phyloP scores from a whole-genome alignment of 2,797 vertebrate species.

The Anguilla megastoma region DNA sequence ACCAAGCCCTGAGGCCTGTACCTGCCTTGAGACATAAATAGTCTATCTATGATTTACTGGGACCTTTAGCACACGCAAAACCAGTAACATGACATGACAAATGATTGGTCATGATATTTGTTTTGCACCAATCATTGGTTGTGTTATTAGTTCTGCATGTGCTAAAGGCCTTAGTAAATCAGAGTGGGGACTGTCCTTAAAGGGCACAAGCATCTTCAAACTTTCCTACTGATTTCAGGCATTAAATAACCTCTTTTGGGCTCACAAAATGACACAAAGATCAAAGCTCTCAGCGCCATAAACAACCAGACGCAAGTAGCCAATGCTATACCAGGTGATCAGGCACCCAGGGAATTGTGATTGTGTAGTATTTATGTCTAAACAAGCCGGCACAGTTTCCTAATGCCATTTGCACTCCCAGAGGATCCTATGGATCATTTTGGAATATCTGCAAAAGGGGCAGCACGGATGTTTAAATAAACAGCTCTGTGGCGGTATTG shows the following conservation, averaged over 20 bases:
- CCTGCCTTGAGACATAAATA: constrained; percentile 22
- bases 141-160: too few species aligned
- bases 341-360: constrained; percentile 2
- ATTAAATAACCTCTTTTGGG: constrained; percentile 49
- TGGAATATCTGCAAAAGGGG: constrained; percentile 40
- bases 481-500: neutral
- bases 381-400: neutral
- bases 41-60: constrained; percentile 28
- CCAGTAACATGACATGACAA: too few species aligned
- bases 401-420: neutral
- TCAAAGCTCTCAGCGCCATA: constrained; percentile 35
- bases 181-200: neutral
- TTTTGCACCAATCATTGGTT: too few species aligned
- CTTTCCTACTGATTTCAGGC: constrained; percentile 31
- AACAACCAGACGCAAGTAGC: constrained; percentile 12
- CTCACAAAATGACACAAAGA: constrained; percentile 39
- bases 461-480: constrained; percentile 46
- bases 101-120: too few species aligned
- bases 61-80: too few species aligned
- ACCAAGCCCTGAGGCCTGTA: neutral
- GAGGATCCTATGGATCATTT: constrained; percentile 29
- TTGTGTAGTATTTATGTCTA: constrained; percentile 6
- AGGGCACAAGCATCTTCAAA: neutral
- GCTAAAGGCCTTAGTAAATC: too few species aligned
- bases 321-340: neutral